Evolutionary conservation across 2,113 vertebrate species (phyloP).

Genomic region (Salvelinus fontinalis): DNA sequence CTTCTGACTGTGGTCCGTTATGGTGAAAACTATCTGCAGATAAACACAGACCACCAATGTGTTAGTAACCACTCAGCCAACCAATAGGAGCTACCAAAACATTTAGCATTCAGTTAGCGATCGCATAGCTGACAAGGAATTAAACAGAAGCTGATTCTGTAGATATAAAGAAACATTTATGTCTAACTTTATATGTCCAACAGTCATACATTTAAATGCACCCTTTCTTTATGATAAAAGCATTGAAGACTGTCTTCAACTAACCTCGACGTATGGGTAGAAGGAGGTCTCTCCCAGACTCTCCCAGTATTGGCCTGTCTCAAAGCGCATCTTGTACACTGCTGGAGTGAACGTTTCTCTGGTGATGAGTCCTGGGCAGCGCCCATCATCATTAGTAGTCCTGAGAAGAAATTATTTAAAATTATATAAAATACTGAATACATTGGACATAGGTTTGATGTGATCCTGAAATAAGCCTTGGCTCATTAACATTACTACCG

Average conservation of each 20-base stretch:
- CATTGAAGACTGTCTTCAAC: background rate
- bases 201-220: background rate
- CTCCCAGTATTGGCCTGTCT: slow-evolving; percentile 86
- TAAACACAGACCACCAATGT: background rate
- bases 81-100: background rate
- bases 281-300: slow-evolving; percentile 77
- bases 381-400: slow-evolving; percentile 79
- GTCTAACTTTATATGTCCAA: background rate
- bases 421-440: background rate
- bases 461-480: too few relatives aligned
- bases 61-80: background rate
- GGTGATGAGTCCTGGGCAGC: slow-evolving; percentile 75
- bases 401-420: slow-evolving; percentile 63
- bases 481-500: background rate
- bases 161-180: background rate
- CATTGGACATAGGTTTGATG: too few relatives aligned
- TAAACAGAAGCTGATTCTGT: background rate
- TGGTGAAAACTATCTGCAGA: slow-evolving; percentile 82
- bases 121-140: background rate
- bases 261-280: slow-evolving; percentile 91
- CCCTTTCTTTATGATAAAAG: background rate
- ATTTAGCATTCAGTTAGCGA: background rate
- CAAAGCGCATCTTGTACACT: slow-evolving; percentile 86
- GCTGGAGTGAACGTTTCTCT: slow-evolving; percentile 70
- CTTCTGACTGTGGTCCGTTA: slow-evolving; percentile 69